These are phyloP conservation scores for Drosophila miranda DNA, from an alignment of 1,140 invertebrate species.

Conservation along the genomic window DNA sequence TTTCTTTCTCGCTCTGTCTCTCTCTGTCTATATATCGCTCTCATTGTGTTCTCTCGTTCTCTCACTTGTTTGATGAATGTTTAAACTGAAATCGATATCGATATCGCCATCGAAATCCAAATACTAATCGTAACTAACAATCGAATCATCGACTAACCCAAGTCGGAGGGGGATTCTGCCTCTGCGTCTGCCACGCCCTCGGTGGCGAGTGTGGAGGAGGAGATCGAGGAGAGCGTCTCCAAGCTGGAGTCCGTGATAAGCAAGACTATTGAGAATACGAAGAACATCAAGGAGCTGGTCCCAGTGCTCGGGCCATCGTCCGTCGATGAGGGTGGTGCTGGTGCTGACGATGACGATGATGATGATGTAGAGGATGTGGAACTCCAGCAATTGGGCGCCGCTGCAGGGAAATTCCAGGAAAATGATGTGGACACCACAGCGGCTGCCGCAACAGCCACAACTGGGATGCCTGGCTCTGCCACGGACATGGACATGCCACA, in stretches of 20 bases:
- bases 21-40: slow-evolving; percentile 42
- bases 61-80: too few species aligned
- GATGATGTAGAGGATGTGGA: slow-evolving; percentile 70
- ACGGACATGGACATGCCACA: slow-evolving; percentile 23
- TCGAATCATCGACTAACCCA: slow-evolving; percentile 17
- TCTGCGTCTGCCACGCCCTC: slow-evolving; percentile 17
- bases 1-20: slow-evolving; percentile 46
- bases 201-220: slow-evolving; percentile 57
- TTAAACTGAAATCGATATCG: slow-evolving; percentile 8
- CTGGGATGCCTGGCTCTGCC: slow-evolving; percentile 5
- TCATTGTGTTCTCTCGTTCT: slow-evolving; percentile 45
- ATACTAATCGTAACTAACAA: slow-evolving; percentile 33
- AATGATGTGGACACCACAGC: slow-evolving; percentile 30
- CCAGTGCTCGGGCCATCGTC: slow-evolving; percentile 37
- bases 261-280: slow-evolving; percentile 81
- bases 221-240: slow-evolving; percentile 75
- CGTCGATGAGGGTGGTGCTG: slow-evolving; percentile 55
- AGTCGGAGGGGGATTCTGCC: slow-evolving; percentile 31
- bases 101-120: background rate
- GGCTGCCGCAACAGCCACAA: slow-evolving; percentile 11
- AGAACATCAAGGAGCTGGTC: slow-evolving; percentile 71
- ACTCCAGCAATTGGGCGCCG: slow-evolving; percentile 46
- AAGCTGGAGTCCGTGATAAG: slow-evolving; percentile 77
- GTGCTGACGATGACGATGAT: slow-evolving; percentile 68
- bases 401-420: slow-evolving; percentile 27